Percentiles rank a stretch among this genome's conserved stretches.
Evolutionary conservation across 2,113 vertebrate species (phyloP).

Genomic region (Hassar affinis): DNA sequence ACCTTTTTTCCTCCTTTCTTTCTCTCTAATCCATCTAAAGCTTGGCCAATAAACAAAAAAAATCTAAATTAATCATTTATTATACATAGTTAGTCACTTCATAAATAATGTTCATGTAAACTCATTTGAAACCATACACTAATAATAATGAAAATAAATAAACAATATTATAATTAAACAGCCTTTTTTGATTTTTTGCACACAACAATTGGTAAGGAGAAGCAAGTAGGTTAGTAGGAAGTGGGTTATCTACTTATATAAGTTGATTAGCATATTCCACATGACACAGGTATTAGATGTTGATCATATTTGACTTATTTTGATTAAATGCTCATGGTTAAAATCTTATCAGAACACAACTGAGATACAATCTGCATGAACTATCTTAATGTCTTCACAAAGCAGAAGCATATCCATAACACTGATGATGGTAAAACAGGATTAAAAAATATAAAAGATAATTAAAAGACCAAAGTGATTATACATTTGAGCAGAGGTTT

Average conservation of each 20-base stretch:
- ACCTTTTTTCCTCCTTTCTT: background rate
- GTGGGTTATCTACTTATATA: background rate
- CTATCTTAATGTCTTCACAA: background rate
- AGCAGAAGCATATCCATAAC: background rate
- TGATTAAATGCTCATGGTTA: too few species aligned
- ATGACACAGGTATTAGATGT: background rate
- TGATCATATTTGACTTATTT: background rate
- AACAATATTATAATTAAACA: too few species aligned
- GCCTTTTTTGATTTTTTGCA: background rate
- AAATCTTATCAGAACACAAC: background rate
- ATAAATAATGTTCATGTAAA: too few species aligned
- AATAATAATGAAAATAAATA: background rate
- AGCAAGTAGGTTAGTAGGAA: background rate
- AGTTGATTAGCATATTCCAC: background rate
- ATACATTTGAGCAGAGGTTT: background rate
- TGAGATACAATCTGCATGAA: background rate
- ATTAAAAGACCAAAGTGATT: background rate
- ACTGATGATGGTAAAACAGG: background rate
- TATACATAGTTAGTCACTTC: too few species aligned
- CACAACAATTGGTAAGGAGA: background rate
- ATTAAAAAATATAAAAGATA: slow-evolving; percentile 1
- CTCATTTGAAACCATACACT: background rate
- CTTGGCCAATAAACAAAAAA: background rate
- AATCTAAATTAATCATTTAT: background rate
- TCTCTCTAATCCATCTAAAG: background rate